Percentiles rank a stretch among this genome's conserved stretches.
Evolutionary conservation across 2,888 invertebrate species (phyloP).

Genomic region (Leptinotarsa rubiginosa): DNA sequence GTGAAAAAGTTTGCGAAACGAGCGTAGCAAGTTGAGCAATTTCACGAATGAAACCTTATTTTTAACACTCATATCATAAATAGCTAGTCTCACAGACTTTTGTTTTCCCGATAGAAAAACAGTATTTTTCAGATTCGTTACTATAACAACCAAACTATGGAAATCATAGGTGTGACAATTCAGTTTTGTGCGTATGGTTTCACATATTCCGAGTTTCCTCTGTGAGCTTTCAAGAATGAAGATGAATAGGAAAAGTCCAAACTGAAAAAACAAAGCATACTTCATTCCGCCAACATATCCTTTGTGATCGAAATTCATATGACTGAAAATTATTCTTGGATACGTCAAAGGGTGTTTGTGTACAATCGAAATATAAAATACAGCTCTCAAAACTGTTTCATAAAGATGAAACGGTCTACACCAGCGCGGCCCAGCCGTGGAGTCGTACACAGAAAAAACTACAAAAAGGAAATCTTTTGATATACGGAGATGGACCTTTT

Average conservation of each 20-base stretch:
- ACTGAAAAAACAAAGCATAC: not conserved
- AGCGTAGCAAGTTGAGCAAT: too few relatives aligned
- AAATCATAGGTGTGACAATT: too few relatives aligned
- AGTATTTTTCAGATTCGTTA: too few relatives aligned
- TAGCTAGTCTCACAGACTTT: too few relatives aligned
- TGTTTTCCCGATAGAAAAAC: too few relatives aligned
- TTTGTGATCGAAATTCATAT: not conserved
- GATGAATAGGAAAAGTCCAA: not conserved
- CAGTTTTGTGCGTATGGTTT: too few relatives aligned
- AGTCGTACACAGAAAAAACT: not conserved
- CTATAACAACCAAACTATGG: too few relatives aligned
- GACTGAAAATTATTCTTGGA: not conserved
- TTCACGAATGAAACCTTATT: too few relatives aligned
- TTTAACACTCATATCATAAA: too few relatives aligned
- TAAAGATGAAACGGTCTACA: not conserved
- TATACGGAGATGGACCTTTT: not conserved
- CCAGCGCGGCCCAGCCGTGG: not conserved
- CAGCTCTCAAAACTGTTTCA: not conserved
- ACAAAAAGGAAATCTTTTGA: constrained; percentile 7
- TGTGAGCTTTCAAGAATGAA: too few relatives aligned
- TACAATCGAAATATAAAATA: not conserved
- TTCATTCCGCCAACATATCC: not conserved
- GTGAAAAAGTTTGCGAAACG: too few relatives aligned
- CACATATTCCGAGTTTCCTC: too few relatives aligned
- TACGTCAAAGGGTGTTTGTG: constrained; percentile 1